Evolutionary conservation across 2,797 vertebrate species (phyloP).

Genomic region (Sebastes wilsoni): DNA sequence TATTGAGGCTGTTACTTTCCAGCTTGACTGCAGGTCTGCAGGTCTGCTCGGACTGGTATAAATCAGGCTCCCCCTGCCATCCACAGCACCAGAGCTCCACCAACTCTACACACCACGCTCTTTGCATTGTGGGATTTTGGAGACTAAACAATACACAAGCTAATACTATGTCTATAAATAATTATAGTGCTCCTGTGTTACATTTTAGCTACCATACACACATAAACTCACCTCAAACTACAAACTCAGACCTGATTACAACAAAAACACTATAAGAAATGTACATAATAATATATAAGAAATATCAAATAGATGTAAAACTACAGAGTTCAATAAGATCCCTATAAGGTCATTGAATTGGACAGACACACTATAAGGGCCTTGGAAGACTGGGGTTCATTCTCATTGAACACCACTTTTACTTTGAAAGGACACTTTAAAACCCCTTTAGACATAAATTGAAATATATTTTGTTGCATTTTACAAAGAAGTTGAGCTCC

Average conservation of each 20-base stretch:
- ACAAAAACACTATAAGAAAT: neutral
- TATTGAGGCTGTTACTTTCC: neutral
- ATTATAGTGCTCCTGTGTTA: neutral
- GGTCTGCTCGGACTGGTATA: slow-evolving; percentile 35
- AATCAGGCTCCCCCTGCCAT: slow-evolving; percentile 72
- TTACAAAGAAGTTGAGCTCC: too few species aligned
- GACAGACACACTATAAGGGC: too few species aligned
- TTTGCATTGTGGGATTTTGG: slow-evolving; percentile 74
- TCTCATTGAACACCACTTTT: neutral
- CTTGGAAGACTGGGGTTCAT: neutral
- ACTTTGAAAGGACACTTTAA: neutral
- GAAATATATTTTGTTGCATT: too few species aligned
- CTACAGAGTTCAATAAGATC: neutral
- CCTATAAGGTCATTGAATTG: neutral
- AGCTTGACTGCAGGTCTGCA: slow-evolving; percentile 16
- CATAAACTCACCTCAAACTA: neutral
- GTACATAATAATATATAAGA: too few species aligned
- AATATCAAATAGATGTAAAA: neutral
- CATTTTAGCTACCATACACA: neutral
- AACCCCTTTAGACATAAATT: too few species aligned
- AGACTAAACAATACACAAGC: slow-evolving; percentile 1
- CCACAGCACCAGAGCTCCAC: slow-evolving; percentile 55
- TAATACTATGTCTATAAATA: neutral
- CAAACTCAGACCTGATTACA: neutral
- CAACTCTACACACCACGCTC: slow-evolving; percentile 8